phyloP scores from a whole-genome alignment of 2,888 invertebrate species.

The Agrochola macilenta region DNA sequence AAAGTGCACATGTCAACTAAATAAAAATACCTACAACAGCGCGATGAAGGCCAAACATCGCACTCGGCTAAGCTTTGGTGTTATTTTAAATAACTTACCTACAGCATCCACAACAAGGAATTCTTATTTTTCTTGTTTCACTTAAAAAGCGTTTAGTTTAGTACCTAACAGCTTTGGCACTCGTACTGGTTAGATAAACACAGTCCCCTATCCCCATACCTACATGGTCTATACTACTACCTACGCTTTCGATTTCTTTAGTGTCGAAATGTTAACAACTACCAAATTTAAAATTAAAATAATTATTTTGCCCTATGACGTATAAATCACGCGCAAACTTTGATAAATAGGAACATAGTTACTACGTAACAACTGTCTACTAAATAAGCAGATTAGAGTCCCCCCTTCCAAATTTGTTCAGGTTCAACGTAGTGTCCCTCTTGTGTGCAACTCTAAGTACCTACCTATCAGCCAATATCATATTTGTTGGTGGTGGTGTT shows the following conservation, averaged over 20 bases:
- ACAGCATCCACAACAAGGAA: not conserved
- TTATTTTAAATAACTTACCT: not conserved
- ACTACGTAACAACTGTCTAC: too few species aligned
- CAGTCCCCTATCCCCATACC: not conserved
- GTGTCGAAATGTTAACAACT: not conserved
- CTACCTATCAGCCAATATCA: too few species aligned
- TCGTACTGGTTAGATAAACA: not conserved
- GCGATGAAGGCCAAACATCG: not conserved
- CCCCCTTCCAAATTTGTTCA: not conserved
- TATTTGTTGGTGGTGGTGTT: too few species aligned
- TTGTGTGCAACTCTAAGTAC: too few species aligned
- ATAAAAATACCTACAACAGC: not conserved
- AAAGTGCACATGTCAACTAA: slow-evolving; percentile 6
- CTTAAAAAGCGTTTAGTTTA: not conserved
- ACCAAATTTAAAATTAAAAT: not conserved
- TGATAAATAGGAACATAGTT: not conserved
- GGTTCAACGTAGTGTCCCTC: not conserved
- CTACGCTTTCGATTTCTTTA: not conserved
- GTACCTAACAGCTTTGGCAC: not conserved
- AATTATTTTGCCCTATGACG: not conserved
- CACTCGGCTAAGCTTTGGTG: slow-evolving; percentile 9
- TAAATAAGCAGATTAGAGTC: not conserved
- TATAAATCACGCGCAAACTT: not conserved
- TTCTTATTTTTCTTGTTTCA: not conserved
- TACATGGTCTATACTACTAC: not conserved